Evolutionary conservation across 2,888 invertebrate species (phyloP).

Genomic region (Ichneumon xanthorius): DNA sequence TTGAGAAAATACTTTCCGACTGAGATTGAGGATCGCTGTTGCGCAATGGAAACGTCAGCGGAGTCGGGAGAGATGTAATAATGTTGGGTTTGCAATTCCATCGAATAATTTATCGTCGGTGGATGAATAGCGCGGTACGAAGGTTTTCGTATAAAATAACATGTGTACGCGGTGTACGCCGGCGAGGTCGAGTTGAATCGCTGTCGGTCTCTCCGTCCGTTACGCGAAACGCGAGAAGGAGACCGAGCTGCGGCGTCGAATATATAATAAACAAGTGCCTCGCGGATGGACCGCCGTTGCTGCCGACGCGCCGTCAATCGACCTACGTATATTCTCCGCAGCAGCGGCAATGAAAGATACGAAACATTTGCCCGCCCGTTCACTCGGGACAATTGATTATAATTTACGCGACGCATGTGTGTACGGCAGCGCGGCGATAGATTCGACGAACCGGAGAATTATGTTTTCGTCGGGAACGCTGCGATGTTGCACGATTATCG

Average conservation of each 20-base stretch:
- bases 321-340: constrained; percentile 16
- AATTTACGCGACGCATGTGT: constrained; percentile 7
- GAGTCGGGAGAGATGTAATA: constrained; percentile 26
- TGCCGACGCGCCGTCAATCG: constrained; percentile 22
- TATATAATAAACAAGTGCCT: constrained; percentile 29
- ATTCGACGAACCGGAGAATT: constrained; percentile 19
- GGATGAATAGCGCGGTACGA: not conserved
- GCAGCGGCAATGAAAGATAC: constrained; percentile 27
- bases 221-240: constrained; percentile 29
- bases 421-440: not conserved
- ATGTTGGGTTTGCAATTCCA: constrained; percentile 23
- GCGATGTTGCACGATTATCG: not conserved
- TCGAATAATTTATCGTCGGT: constrained; percentile 13
- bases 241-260: constrained; percentile 17
- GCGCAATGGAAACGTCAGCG: constrained; percentile 22
- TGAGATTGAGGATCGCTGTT: constrained; percentile 20
- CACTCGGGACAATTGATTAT: constrained; percentile 37
- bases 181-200: constrained; percentile 25
- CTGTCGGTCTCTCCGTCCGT: constrained; percentile 11
- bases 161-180: not conserved
- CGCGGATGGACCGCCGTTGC: constrained; percentile 4
- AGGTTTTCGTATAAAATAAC: not conserved
- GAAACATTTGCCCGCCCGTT: constrained; percentile 36
- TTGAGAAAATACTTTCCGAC: not conserved
- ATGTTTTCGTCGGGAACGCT: constrained; percentile 11